Base-by-base conservation (phyloP, 2,797 vertebrate species). In the Takifugu rubripes region DNA sequence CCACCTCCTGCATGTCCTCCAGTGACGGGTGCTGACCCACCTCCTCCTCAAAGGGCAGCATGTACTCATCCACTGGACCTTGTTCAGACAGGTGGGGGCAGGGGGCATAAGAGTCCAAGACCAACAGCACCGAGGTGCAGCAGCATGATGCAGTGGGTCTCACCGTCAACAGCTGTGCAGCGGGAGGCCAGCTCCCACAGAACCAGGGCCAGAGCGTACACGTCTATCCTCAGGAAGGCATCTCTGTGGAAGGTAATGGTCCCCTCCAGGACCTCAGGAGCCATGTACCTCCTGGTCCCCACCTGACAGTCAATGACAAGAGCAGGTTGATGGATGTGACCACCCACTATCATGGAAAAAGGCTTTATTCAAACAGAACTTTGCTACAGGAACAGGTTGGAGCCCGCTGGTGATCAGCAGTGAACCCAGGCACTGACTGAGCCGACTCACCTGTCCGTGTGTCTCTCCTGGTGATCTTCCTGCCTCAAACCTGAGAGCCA, bases 1-100 rank as follows among this genome's bases (percentile, higher is more conserved):
- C 97, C 2, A 99, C 95, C 10, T 99, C 97, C 90, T 99, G 97
- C 95, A 99, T 98, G 87, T 99, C 97, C 92, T 98, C 97, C 56
- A 99, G 91, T 57, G 96, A 98, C 9, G 97, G 96, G 84, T 99
- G 97, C 86, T 97, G 94, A 8, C 97, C 97, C 65, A 96, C 93
- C 90, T 98, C 96, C 84, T 99, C 96, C 84, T 99, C 96, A 56
- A 99, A 99, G 0, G 97, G 97, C 71, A 99, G 89, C 92, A 95
- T 95, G 85, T 98, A 98, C 86, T 98, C 96, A 40, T 98, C 97
- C 64, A 99, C 95, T 0, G 96, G 97, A 73, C 97, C 96, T 98
- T n/a, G n/a, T n/a, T n/a, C n/a, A n/a, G n/a, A n/a, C n/a, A n/a
- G n/a, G n/a, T n/a, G n/a, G n/a, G n/a, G n/a, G n/a, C n/a, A n/a